These are phyloP conservation scores for Alca torda DNA, from an alignment of 2,797 vertebrate species.

Conservation along the genomic window DNA sequence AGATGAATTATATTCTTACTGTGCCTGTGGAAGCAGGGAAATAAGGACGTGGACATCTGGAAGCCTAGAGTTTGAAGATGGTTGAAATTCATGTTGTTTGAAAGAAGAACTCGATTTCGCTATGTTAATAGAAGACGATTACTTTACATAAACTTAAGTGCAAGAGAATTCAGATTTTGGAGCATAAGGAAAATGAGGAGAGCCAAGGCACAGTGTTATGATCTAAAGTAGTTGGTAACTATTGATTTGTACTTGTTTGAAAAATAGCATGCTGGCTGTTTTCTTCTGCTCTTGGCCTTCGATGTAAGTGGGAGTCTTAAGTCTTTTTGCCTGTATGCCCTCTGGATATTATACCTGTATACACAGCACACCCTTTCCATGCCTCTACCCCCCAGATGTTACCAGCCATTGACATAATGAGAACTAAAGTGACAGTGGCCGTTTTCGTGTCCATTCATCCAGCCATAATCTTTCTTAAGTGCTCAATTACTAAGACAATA, in stretches of 20 bases:
- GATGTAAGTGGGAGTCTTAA: fast-evolving
- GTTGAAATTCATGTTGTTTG: background rate
- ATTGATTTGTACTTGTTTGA: background rate
- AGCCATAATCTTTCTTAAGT: background rate
- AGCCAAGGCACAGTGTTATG: background rate
- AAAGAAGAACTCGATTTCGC: background rate
- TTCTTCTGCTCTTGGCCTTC: background rate
- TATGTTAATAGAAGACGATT: background rate
- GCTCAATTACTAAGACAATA: background rate
- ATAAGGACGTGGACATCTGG: background rate
- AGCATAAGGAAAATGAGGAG: background rate
- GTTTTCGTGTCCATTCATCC: background rate
- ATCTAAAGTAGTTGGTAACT: background rate
- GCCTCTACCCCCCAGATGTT: background rate
- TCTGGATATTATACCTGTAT: background rate
- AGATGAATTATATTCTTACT: background rate
- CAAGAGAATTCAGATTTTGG: background rate
- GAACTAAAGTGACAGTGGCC: background rate
- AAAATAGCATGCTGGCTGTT: background rate
- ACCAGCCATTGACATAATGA: too few relatives aligned
- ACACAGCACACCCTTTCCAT: background rate
- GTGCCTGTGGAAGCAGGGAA: background rate
- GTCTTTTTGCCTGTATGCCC: background rate
- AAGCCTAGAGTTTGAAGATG: background rate
- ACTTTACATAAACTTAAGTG: background rate